Percentiles rank a stretch among this genome's conserved stretches.
Conservation (phyloP, 2,888 invertebrate species). For the Digitonthophagus gazella region DNA sequence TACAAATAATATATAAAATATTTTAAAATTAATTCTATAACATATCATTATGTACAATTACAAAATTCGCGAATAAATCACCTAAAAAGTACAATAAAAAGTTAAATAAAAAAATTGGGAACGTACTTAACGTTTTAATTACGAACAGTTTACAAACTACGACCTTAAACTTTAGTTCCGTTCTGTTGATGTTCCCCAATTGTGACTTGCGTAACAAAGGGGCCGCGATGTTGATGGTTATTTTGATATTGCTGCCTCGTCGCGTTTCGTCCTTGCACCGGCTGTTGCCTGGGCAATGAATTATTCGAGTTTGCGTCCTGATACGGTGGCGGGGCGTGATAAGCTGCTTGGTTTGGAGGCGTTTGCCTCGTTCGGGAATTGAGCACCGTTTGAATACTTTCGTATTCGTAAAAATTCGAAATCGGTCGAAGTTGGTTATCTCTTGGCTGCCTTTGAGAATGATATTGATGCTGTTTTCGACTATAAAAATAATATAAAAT, state of each 20-base stretch:
- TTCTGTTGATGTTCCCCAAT: constrained; percentile 55
- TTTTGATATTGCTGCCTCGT: constrained; percentile 29
- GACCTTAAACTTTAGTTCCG: constrained; percentile 47
- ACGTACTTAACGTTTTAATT: not conserved
- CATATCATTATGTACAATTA: constrained; percentile 21
- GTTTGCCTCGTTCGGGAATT: constrained; percentile 38
- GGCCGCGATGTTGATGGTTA: constrained; percentile 50
- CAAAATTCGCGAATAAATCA: constrained; percentile 1
- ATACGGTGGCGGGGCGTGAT: constrained; percentile 31
- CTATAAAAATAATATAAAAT: constrained; percentile 46
- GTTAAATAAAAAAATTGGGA: constrained; percentile 3
- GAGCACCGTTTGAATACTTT: constrained; percentile 68
- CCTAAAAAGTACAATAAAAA: not conserved
- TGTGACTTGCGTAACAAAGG: constrained; percentile 63
- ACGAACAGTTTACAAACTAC: constrained; percentile 3
- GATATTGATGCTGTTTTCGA: constrained; percentile 67
- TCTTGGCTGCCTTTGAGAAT: constrained; percentile 57
- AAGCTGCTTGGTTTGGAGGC: constrained; percentile 28
- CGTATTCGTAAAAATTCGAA: constrained; percentile 84
- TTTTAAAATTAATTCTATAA: constrained; percentile 20
- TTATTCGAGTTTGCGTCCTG: constrained; percentile 46
- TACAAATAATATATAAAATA: constrained; percentile 28
- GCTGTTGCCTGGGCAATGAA: constrained; percentile 40
- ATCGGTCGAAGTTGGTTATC: constrained; percentile 62
- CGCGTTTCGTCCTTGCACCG: constrained; percentile 25